These are phyloP conservation scores for Atta cephalotes DNA, from an alignment of 1,140 invertebrate species.

Conservation along the genomic window DNA sequence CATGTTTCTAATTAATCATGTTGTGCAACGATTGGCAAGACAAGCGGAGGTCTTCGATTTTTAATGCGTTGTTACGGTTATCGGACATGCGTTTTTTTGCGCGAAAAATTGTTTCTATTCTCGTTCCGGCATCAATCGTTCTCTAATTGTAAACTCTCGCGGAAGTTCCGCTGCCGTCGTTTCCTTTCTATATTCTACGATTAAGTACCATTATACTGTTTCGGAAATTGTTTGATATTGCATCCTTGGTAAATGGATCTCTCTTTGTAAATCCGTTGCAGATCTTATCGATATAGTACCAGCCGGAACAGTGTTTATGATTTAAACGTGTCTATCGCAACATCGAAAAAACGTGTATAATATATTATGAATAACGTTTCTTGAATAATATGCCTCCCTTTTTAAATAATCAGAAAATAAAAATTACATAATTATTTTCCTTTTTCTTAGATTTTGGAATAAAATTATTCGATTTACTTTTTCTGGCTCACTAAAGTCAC, in stretches of 20 bases:
- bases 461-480: neutral
- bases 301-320: neutral
- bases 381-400: neutral
- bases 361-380: conserved; percentile 14
- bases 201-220: neutral
- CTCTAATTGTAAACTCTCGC: conserved; percentile 5
- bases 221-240: conserved; percentile 23
- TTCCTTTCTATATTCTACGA: conserved; percentile 45
- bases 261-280: conserved; percentile 4
- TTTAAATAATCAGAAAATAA: neutral
- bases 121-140: conserved; percentile 30
- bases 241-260: neutral
- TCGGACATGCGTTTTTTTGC: neutral
- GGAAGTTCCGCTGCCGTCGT: conserved; percentile 30
- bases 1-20: conserved; percentile 24
- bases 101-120: conserved; percentile 20
- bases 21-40: neutral
- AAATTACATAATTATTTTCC: neutral
- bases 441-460: neutral
- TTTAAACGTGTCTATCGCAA: neutral
- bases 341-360: neutral
- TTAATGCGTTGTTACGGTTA: neutral
- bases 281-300: neutral
- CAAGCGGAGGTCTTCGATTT: conserved; percentile 8
- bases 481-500: neutral